Percentiles rank a stretch among this genome's conserved stretches.
These are phyloP conservation scores for Genyomyrus donnyi DNA, from an alignment of 2,113 vertebrate genomes.

Conservation along the genomic window DNA sequence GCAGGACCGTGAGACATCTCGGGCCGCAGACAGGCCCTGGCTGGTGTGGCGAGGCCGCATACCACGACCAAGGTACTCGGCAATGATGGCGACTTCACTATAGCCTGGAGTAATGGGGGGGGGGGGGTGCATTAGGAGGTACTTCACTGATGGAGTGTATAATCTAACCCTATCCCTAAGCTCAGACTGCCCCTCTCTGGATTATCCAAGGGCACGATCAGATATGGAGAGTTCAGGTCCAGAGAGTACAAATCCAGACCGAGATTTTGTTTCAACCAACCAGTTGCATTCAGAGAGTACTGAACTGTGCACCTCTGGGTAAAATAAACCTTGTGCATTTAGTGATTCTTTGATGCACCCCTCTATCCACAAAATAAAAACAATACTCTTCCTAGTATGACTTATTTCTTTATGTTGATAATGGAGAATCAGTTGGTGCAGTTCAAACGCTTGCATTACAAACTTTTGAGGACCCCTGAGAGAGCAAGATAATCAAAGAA, in stretches of 20 bases:
- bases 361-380: background rate
- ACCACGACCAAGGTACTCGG: background rate
- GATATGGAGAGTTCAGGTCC: background rate
- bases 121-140: background rate
- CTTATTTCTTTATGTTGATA: background rate
- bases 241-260: background rate
- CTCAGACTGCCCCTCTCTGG: background rate
- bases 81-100: background rate
- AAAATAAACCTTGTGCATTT: background rate
- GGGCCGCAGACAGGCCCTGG: conserved; percentile 39
- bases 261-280: background rate
- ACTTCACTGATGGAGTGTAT: no score
- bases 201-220: background rate
- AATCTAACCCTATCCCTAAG: background rate
- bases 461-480: background rate
- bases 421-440: background rate
- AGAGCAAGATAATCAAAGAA: background rate
- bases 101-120: conserved; percentile 21
- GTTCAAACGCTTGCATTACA: background rate
- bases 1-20: conserved; percentile 21
- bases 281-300: background rate
- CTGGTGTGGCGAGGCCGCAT: background rate
- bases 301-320: background rate
- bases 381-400: background rate
- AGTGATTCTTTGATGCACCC: background rate